Evolutionary conservation across 2,888 invertebrate genomes (phyloP).

Genomic region (Machimus rusticus): DNA sequence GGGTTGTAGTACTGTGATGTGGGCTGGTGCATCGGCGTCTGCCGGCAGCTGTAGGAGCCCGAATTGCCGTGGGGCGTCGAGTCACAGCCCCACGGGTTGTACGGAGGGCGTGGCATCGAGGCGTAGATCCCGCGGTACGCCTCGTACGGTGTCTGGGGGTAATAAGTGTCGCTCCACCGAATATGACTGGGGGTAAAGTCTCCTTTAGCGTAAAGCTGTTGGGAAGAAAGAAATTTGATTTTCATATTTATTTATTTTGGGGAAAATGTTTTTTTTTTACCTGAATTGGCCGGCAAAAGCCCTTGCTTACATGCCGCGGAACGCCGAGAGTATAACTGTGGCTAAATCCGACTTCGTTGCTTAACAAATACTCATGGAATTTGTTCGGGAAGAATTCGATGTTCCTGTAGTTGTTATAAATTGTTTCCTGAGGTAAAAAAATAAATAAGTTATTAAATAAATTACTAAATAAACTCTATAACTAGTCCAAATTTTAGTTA

Average conservation of each 20-base stretch:
- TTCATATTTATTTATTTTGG: not conserved
- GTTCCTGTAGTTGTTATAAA: constrained; percentile 82
- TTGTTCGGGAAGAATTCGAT: constrained; percentile 91
- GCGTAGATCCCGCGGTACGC: constrained; percentile 67
- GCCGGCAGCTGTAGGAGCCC: constrained; percentile 63
- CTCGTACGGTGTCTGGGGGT: constrained; percentile 70
- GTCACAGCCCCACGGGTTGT: constrained; percentile 42
- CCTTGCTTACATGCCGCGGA: constrained; percentile 84
- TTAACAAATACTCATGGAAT: constrained; percentile 91
- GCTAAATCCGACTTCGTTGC: constrained; percentile 89
- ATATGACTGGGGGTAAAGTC: constrained; percentile 71
- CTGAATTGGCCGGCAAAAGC: constrained; percentile 85
- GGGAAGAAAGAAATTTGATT: not conserved
- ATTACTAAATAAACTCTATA: too few relatives aligned
- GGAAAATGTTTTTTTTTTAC: constrained; percentile 48
- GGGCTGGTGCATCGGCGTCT: constrained; percentile 62
- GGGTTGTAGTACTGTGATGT: constrained; percentile 62
- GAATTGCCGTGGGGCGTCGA: constrained; percentile 54
- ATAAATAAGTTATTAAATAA: not conserved
- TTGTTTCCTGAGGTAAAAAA: constrained; percentile 71
- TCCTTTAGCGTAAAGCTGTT: constrained; percentile 68
- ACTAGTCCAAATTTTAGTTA: too few relatives aligned
- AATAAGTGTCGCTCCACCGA: constrained; percentile 71
- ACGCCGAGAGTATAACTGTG: constrained; percentile 86
- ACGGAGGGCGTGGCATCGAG: constrained; percentile 58